Evolutionary conservation across 2,113 vertebrate species (phyloP).

Genomic region (Phycodurus eques): DNA sequence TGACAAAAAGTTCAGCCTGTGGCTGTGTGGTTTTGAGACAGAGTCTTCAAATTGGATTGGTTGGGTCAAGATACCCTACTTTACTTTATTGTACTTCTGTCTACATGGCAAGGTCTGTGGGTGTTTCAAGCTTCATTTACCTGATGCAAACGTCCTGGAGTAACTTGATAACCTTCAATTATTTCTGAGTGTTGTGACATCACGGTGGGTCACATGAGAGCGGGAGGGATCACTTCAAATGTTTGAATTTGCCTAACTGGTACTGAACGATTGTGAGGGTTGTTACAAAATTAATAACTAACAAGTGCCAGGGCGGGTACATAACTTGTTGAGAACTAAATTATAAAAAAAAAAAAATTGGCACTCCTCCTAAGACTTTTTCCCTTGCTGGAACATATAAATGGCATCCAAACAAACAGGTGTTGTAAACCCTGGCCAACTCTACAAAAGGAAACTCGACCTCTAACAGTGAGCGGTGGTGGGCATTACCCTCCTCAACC

Average conservation of each 20-base stretch:
- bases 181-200: not conserved
- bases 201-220: not conserved
- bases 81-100: not conserved
- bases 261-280: not conserved
- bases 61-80: not conserved
- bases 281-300: slow-evolving; percentile 7
- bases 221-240: not conserved
- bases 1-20: slow-evolving; percentile 7
- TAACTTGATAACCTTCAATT: not conserved
- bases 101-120: not conserved
- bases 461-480: slow-evolving; percentile 19
- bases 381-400: slow-evolving; percentile 2
- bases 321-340: not conserved
- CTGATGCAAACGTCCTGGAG: slow-evolving; percentile 2
- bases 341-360: not conserved
- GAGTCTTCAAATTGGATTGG: not conserved
- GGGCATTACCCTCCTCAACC: slow-evolving; percentile 9
- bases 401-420: slow-evolving; percentile 13
- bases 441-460: slow-evolving; percentile 27
- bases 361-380: not conserved
- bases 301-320: not conserved
- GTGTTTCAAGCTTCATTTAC: not conserved
- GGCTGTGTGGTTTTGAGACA: not conserved
- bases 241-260: not conserved
- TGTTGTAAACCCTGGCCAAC: not conserved